Evolutionary conservation across 2,113 vertebrate species (phyloP).

Genomic region (Heptranchias perlo): DNA sequence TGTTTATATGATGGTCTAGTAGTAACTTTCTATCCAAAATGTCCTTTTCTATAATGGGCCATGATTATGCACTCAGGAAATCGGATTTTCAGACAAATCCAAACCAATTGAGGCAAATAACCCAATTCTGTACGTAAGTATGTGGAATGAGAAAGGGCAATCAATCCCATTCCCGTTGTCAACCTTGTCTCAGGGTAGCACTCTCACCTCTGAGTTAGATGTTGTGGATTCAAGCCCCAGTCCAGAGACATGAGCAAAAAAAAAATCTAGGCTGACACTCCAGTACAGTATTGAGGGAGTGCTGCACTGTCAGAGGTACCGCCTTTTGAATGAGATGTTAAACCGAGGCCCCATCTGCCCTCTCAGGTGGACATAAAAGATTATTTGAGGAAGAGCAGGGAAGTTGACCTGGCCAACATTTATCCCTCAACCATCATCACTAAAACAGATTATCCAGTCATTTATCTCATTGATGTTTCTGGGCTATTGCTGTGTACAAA

Average conservation of each 20-base stretch:
- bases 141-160: background rate
- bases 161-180: background rate
- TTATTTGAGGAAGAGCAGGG: background rate
- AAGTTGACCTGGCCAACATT: background rate
- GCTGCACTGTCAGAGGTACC: too few species aligned
- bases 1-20: background rate
- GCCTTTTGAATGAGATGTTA: background rate
- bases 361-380: background rate
- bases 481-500: background rate
- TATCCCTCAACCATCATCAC: background rate
- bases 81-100: background rate
- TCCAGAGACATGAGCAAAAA: too few species aligned
- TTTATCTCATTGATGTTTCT: conserved; percentile 11
- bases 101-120: background rate
- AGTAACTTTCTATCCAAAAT: background rate
- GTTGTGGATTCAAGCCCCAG: too few species aligned
- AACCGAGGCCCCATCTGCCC: background rate
- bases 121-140: background rate
- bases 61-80: background rate
- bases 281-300: background rate
- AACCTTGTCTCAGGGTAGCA: background rate
- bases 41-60: background rate
- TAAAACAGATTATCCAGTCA: background rate
- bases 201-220: background rate
- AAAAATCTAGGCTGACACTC: background rate